These are phyloP conservation scores for Lampropteryx suffumata DNA, from an alignment of 2,888 invertebrate genomes.

Conservation along the genomic window DNA sequence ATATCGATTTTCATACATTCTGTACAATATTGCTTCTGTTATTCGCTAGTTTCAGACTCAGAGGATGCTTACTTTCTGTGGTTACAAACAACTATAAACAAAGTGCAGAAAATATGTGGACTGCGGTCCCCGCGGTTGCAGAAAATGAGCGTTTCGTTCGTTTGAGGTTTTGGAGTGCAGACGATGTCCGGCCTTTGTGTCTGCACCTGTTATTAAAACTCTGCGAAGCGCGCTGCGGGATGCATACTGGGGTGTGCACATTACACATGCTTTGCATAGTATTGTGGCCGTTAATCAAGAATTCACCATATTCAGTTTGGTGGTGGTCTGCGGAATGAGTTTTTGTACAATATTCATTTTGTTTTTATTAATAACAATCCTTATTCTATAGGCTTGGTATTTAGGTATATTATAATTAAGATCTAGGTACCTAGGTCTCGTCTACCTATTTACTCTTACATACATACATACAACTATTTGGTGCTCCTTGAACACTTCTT, in stretches of 20 bases:
- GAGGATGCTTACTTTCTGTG: too few relatives aligned
- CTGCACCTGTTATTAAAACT: conserved; percentile 67
- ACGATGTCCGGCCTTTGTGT: conserved; percentile 57
- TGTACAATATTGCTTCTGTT: too few relatives aligned
- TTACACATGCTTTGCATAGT: conserved; percentile 16
- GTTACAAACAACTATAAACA: conserved; percentile 6
- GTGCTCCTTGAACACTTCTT: too few relatives aligned
- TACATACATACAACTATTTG: background rate
- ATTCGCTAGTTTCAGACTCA: background rate
- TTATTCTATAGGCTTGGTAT: too few relatives aligned
- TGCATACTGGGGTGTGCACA: background rate
- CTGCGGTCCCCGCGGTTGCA: conserved; percentile 28
- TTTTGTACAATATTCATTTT: background rate
- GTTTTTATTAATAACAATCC: too few relatives aligned
- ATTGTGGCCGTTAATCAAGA: conserved; percentile 6
- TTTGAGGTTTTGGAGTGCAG: conserved; percentile 42
- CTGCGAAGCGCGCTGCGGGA: conserved; percentile 33
- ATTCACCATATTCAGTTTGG: background rate
- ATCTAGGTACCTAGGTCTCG: too few relatives aligned
- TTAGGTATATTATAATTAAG: too few relatives aligned
- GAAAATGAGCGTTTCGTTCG: conserved; percentile 55
- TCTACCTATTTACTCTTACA: too few relatives aligned
- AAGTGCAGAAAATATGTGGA: conserved; percentile 41
- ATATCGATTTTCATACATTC: background rate
- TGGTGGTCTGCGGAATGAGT: background rate